These are phyloP conservation scores for Ianthella basta DNA, from an alignment of 37 sponge, comb jelly and placozoan species.

Conservation along the genomic window DNA sequence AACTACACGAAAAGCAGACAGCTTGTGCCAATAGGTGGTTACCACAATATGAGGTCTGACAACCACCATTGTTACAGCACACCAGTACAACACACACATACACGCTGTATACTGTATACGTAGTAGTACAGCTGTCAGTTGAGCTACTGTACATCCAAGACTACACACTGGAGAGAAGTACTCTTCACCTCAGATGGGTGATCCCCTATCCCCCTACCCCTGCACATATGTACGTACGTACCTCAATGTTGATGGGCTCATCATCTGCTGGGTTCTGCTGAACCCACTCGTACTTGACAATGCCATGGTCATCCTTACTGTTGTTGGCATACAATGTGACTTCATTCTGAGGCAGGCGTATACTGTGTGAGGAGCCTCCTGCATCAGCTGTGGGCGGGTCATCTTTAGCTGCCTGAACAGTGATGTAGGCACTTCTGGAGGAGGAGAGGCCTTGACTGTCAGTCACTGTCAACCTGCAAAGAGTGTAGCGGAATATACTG, in stretches of 20 bases:
- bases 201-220: no score
- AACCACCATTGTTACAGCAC: no score
- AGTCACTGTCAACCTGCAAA: slow-evolving; percentile 70
- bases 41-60: no score
- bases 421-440: slow-evolving; percentile 37
- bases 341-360: slow-evolving; percentile 54
- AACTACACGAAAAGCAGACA: no score
- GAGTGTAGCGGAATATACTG: no score
- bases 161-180: no score
- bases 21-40: no score
- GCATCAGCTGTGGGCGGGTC: slow-evolving; percentile 76
- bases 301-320: slow-evolving; percentile 64
- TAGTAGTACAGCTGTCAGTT: no score
- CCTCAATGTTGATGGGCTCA: slow-evolving; percentile 5
- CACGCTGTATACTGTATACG: no score
- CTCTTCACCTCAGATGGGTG: no score
- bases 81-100: no score
- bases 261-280: slow-evolving; percentile 24
- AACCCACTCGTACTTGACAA: slow-evolving; percentile 51
- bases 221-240: slow-evolving; percentile 13
- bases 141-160: no score
- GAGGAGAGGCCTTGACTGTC: slow-evolving; percentile 55
- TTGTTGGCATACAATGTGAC: slow-evolving; percentile 54
- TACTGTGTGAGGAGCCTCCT: slow-evolving; percentile 20
- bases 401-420: slow-evolving; percentile 59